Evolutionary conservation across 2,888 invertebrate genomes (phyloP), one percentile per base, ranked within the genome.

Genomic region (Acanthoscelides obtectus): DNA sequence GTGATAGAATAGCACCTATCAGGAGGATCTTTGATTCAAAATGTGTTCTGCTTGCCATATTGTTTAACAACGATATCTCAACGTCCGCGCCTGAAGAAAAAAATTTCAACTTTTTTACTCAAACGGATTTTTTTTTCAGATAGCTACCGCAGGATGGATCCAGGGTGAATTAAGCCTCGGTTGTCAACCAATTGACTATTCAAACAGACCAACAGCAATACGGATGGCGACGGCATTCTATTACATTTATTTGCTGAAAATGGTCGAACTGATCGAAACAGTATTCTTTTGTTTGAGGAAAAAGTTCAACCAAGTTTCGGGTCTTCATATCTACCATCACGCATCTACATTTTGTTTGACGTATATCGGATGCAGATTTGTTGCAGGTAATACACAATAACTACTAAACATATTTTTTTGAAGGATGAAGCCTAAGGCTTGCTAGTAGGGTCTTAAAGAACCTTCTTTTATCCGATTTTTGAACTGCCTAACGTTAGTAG

Each of bases 281-380:
- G 81, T 90, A 3, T 90, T 93, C 82, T 94, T 94, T 80, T 85
- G 92, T 19, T 81, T 94, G 77, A 87, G 94, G 73, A 92, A 93
- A 83, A 93, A 91, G 81, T 87, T 89, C 73, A 88, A 88, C 67
- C 94, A 94, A 85, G 90, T 92, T 5, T 90, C 93, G 0, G 89
- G 89, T 74, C 85, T 94, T 67, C 94, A 94, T 77, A 85, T 94
- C 0, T 93, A 93, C 80, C 94, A 94, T 84, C 94, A 94, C 77
- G 84, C 88, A 69, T 87, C 89, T 69, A 88, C 92, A 0, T 81
- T 91, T 63, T 80, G 88, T 17, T 85, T 93, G 2, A 83, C 89
- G 0, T 93, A 92, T 89, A 76, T 88, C 0, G 88, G 86, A 0
- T 86, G 89, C 64, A 92, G 90, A 85, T 90, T 88, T 80, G 87